Percentiles rank a stretch among this genome's conserved stretches.
Conservation (phyloP, 2,113 vertebrate genomes). For the Xiphophorus couchianus region DNA sequence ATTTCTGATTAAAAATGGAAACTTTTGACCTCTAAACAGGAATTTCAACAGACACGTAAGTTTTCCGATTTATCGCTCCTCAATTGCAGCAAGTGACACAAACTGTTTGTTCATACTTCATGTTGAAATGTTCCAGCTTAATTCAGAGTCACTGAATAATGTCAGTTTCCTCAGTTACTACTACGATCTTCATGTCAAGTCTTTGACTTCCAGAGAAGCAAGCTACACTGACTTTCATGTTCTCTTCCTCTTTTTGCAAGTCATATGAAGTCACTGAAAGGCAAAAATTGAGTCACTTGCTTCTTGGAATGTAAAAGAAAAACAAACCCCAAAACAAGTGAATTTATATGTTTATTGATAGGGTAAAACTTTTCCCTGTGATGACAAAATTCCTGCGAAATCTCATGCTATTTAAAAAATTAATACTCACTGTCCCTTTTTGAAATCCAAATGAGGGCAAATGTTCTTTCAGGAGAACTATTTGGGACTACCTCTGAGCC, state of each 20-base stretch:
- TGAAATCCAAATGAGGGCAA: conserved; percentile 21
- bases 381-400: neutral
- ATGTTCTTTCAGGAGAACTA: neutral
- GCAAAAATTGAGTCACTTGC: conserved; percentile 32
- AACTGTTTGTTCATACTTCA: neutral
- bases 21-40: neutral
- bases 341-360: neutral
- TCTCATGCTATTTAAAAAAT: neutral
- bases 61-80: neutral
- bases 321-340: neutral
- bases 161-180: conserved; percentile 5
- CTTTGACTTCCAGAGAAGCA: conserved; percentile 43
- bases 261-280: conserved; percentile 17
- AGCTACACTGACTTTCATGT: conserved; percentile 13
- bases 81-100: neutral
- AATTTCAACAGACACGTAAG: neutral
- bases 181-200: conserved; percentile 1
- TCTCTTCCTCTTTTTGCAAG: conserved; percentile 30
- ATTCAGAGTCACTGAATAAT: neutral
- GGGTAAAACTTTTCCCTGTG: neutral
- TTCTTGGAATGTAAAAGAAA: neutral
- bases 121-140: neutral
- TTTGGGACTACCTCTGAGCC: neutral
- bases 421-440: neutral
- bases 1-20: neutral